Evolutionary conservation across 1,140 invertebrate species (phyloP), one percentile per base, ranked within the genome.

Genomic region (Pseudomyrmex pallidus): DNA sequence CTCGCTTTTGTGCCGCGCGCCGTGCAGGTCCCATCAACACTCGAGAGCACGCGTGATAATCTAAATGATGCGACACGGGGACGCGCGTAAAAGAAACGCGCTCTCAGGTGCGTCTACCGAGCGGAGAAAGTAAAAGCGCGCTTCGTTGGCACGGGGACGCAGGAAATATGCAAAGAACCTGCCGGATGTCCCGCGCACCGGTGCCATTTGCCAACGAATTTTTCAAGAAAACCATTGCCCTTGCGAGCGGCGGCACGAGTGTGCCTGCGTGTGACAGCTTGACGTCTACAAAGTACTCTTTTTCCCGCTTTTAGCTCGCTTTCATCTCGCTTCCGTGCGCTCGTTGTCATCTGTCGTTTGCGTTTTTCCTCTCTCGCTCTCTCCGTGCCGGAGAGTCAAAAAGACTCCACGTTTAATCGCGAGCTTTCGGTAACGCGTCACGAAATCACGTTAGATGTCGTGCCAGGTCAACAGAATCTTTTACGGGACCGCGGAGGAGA

Each of bases 391-490:
- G 64, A 3, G 63, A 90, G 56, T 78, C 80, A 68, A 46, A 52
- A 80, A 80, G 77, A 83, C 89, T 90, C 89, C 74, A 80, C 78
- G 67, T 73, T 87, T 91, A 90, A 90, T 91, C 90, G 84, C 70
- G 85, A 67, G 52, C 73, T 87, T 85, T 85, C 76, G 64, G 25
- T 74, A 64, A 52, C 57, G 67, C 67, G 73, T 48, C 64, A 63
- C 56, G 50, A 13, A 35, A 17, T 54, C 44, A 17, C 48, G 48
- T 67, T 61, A 48, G 13, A 73, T 10, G 46, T 15, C 50, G 74
- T 57, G 8, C 12, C 76, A 12, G 20, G 8, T 70, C 13, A 22
- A 73, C 12, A 22, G 70, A 59, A 82, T 63, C 50, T 62, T 52
- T 10, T 12, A 35, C 9, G 48, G 35, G 74, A 61, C 57, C 70